These are phyloP conservation scores for Abramis brama DNA, from an alignment of 2,113 vertebrate species.

Conservation along the genomic window DNA sequence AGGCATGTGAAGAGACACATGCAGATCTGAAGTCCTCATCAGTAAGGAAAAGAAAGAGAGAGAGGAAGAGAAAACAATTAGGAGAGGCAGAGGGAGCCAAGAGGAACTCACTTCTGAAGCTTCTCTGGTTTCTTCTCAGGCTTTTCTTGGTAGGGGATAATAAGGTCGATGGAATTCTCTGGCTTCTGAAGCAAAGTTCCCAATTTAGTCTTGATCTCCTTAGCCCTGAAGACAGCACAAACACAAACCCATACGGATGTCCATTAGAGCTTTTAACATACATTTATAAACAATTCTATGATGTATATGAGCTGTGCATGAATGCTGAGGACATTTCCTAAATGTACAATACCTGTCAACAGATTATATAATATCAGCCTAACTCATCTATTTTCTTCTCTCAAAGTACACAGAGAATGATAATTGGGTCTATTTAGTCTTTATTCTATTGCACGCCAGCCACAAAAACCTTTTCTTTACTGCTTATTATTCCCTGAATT, in stretches of 20 bases:
- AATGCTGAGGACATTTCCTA: neutral
- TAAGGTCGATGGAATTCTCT: conserved; percentile 85
- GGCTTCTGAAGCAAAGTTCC: conserved; percentile 94
- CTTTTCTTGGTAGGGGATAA: conserved; percentile 90
- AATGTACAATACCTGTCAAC: neutral
- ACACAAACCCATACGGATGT: conserved; percentile 37
- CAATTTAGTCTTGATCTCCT: conserved; percentile 95
- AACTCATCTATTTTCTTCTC: neutral
- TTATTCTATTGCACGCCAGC: neutral
- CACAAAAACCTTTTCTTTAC: neutral
- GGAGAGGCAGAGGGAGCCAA: conserved; percentile 11
- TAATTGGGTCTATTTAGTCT: neutral
- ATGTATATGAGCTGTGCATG: neutral
- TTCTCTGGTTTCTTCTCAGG: conserved; percentile 89
- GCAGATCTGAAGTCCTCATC: neutral
- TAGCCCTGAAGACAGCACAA: conserved; percentile 81
- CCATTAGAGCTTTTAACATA: neutral
- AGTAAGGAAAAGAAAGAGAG: neutral
- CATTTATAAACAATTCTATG: neutral
- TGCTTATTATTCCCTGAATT: neutral
- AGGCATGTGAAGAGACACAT: neutral
- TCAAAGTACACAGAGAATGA: neutral
- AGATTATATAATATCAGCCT: neutral
- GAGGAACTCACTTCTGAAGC: conserved; percentile 85
- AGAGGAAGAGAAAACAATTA: neutral